Evolutionary conservation across 64 coral and sea anemone species (phyloP), one percentile per base, ranked within the genome.

Genomic region (Montipora capricornis): DNA sequence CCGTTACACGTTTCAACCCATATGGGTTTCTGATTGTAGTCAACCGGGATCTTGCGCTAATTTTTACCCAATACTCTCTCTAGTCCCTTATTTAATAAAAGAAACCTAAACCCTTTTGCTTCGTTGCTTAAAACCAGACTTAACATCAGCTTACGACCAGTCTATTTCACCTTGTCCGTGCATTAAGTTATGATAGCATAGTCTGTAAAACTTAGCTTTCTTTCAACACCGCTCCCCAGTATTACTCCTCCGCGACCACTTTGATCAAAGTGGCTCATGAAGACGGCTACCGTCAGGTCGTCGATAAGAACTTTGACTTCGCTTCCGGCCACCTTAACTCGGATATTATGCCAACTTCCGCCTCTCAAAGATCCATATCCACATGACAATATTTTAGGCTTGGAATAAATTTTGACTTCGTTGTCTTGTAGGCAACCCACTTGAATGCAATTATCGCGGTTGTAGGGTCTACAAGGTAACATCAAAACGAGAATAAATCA

Each of bases 211-310:
- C 61, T 85, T 70, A 85, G 67, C 68, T 69, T 85, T 6, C 64
- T 68, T 59, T 85, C 70, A 46, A 70, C 67, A 85, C 82, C 82
- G 44, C 82, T 85, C 3, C 61, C 82, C 44, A 85, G 13, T 64
- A 85, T 85, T 64, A 85, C 8, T 85, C 82, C 82, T 70, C 82
- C 82, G 15, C 82, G 66, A 4, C 82, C 82, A 70, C 19, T 12
- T 2, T 13, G 12, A 12, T 68, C 37, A 70, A 71, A 85, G 0
- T 19, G 62, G 22, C 45, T 71, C 16, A n/a, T 85, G 82, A 85
- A 85, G 47, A 48, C 66, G 47, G 82, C 82, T 5, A 70, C 82
- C 45, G n/a, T 29, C 19, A 85, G 45, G 44, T 70, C 64, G 68
- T 85, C 46, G 7, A 85, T 50, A 3, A 85, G 45, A 70, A 85